Base-by-base conservation (phyloP, 1,140 invertebrate species). In the Phocides pigmalion region DNA sequence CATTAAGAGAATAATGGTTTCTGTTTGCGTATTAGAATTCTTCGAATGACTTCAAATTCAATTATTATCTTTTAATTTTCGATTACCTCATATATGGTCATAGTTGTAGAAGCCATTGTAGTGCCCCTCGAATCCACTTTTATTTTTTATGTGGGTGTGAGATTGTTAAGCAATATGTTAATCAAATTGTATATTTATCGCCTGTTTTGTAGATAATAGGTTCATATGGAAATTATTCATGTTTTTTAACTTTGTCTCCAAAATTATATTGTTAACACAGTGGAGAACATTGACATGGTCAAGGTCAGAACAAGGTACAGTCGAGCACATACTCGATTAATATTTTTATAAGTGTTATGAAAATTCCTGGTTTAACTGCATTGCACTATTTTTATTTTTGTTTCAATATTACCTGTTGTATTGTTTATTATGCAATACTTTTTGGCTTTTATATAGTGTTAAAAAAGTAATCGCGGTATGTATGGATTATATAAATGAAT, bases 231-330 rank as follows among this genome's bases (percentile, higher is more conserved):
- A 50, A 17, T 50, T 32, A 8, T 32, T 8, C 25, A 11, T 25
- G 22, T 54, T 11, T 8, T 37, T 1, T 44, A 44, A 39, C 14
- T 15, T 19, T 41, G 17, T 19, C 32, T 20, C 17, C 3, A 37
- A 20, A 41, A 54, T 22, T 17, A 41, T 39, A 14, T 12, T 54
- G 35, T 8, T 4, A 51, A 39, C 17, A 8, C 12, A 19, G 2
- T 4, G 0, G 19, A 39, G 50, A 54, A 39, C 35, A 54, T 54
- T 41, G 50, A 54, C 50, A 54, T 19, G 32, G 50, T 54, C 50
- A 54, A 54, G 50, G 50, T 54, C 11, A 20, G 4, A 12, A 39
- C 6, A 54, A n/a, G 20, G 16, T 54, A 54, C 17, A 39, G 22
- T 49, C 22, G 25, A 6, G 14, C n/a, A 47, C n/a, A 25, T 9